Evolutionary conservation across 2,797 vertebrate genomes (phyloP), one percentile per base, ranked within the genome.

Genomic region (Gymnoscopelus microlampas): DNA sequence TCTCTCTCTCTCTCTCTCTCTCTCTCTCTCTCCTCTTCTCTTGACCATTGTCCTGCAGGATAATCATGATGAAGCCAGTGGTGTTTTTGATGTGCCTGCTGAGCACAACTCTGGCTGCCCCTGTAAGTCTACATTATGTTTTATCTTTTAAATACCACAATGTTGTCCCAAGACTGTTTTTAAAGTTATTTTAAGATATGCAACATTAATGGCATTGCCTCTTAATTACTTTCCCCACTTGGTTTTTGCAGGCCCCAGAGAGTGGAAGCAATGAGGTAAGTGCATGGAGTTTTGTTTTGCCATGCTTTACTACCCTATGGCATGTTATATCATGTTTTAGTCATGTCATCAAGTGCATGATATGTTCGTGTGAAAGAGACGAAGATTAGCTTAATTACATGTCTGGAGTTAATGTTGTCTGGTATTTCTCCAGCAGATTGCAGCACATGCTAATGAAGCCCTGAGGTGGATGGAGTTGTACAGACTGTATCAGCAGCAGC

Each of bases 401-500:
- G 81, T 80, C 76, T 88, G 74, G 64, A 82, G 73, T 79, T 66
- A 81, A 81, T 83, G 56, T 82, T 10, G 48, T 49, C 63, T 7
- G 73, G 64, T 84, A 80, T 80, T 81, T 78, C 58, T 77, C 75
- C 73, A 78, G 81, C 89, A 91, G 85, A 74, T 76, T 73, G 83
- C 77, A 4, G 85, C 86, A 4, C 89, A 93, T 84, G 89, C 91
- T 72, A 92, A 93, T 78, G 77, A 82, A 23, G 91, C 89, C 79
- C 78, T 92, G 71, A 89, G 87, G 82, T 87, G 86, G 88, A 94
- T 94, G 93, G 91, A 94, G 76, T 72, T 93, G 67, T 91, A 91
- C 85, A 89, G 92, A 71, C 56, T 92, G 53, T 89, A 89, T 66
- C 88, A 86, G 83, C 91, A 92, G 82, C 91, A 92, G 83, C 91